These are phyloP conservation scores for Pardosa pseudoannulata DNA, from an alignment of 2,888 invertebrate genomes.

Conservation along the genomic window DNA sequence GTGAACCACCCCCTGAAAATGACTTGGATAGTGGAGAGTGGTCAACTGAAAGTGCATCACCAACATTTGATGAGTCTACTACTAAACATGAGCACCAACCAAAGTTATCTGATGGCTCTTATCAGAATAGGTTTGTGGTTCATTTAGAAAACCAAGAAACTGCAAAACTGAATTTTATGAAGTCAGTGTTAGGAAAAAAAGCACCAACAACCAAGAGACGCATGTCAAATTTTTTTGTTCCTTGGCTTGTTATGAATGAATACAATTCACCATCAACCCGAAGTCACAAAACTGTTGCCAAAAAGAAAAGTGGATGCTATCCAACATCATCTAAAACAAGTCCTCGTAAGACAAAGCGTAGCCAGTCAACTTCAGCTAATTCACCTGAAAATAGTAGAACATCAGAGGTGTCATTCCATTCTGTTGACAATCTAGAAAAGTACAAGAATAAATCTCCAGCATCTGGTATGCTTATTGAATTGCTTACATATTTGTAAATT, in stretches of 20 bases:
- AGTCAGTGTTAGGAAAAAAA: constrained; percentile 56
- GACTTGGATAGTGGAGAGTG: constrained; percentile 67
- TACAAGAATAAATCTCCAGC: background rate
- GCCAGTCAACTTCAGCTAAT: constrained; percentile 35
- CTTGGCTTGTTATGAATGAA: constrained; percentile 58
- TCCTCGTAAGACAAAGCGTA: constrained; percentile 43
- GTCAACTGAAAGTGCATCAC: constrained; percentile 61
- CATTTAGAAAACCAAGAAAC: constrained; percentile 40
- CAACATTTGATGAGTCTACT: constrained; percentile 37
- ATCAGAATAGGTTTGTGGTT: constrained; percentile 44
- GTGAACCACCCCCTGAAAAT: constrained; percentile 50
- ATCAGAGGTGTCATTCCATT: constrained; percentile 28
- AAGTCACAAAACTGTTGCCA: constrained; percentile 24
- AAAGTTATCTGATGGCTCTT: background rate
- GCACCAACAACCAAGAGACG: constrained; percentile 28
- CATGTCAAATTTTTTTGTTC: constrained; percentile 67
- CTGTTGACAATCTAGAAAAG: constrained; percentile 31
- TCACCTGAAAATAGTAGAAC: constrained; percentile 30
- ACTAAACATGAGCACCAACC: constrained; percentile 15
- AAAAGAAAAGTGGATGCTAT: constrained; percentile 25
- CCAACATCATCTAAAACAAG: constrained; percentile 1
- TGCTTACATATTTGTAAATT: no score
- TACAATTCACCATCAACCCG: constrained; percentile 26
- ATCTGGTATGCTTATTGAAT: no score
- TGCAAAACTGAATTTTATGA: constrained; percentile 60